Evolutionary conservation across 2,888 invertebrate genomes (phyloP).

Genomic region (Sarcophaga rosellei): DNA sequence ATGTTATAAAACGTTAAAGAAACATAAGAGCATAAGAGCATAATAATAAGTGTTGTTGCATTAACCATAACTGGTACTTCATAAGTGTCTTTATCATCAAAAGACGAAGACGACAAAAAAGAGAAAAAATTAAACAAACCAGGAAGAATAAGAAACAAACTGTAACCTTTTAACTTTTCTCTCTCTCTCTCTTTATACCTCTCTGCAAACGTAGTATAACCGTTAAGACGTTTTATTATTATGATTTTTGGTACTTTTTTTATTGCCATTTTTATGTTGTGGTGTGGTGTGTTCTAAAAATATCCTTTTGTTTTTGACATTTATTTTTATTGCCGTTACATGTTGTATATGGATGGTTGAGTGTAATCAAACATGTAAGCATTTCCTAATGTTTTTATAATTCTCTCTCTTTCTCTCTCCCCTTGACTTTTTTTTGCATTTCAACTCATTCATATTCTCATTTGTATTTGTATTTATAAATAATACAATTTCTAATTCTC

Average conservation of each 20-base stretch:
- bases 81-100: conserved; percentile 27
- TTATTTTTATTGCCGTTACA: conserved; percentile 67
- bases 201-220: background rate
- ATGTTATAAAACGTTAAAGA: conserved; percentile 8
- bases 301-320: conserved; percentile 67
- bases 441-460: conserved; percentile 54
- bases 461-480: conserved; percentile 52
- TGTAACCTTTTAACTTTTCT: background rate
- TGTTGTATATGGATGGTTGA: conserved; percentile 28
- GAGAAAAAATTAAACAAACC: background rate
- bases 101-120: background rate
- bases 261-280: background rate
- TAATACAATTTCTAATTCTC: conserved; percentile 45
- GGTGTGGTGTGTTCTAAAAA: background rate
- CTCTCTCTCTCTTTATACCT: background rate
- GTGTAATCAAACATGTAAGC: conserved; percentile 24
- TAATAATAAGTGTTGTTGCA: conserved; percentile 31
- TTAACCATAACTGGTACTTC: conserved; percentile 22
- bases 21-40: conserved; percentile 36
- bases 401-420: background rate
- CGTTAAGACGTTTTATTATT: background rate
- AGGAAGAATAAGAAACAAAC: too few relatives aligned
- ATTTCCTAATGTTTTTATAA: conserved; percentile 23
- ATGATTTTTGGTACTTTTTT: background rate
- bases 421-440: background rate